Evolutionary conservation across 35 echinoderm and acorn worm genomes (phyloP).

Genomic region (Lytechinus pictus): DNA sequence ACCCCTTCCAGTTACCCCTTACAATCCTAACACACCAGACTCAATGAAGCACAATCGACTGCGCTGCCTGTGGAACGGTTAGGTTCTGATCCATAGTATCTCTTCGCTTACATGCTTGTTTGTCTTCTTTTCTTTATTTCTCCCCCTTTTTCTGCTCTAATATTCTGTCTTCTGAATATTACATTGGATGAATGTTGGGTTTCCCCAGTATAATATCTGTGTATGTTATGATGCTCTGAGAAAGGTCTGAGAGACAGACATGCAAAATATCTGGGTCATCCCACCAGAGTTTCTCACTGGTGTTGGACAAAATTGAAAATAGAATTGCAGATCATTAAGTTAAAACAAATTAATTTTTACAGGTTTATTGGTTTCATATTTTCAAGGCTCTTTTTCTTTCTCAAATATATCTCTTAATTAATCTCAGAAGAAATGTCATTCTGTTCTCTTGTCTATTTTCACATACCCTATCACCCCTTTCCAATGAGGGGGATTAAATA

Average conservation of each 20-base stretch:
- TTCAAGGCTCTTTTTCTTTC: background rate
- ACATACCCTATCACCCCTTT: background rate
- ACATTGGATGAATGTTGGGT: background rate
- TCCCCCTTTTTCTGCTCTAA: background rate
- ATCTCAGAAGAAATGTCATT: background rate
- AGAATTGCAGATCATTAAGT: background rate
- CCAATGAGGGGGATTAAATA: background rate
- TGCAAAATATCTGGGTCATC: background rate
- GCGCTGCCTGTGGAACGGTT: background rate
- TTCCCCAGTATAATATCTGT: background rate
- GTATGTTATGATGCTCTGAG: background rate
- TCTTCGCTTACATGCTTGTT: background rate
- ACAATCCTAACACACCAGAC: background rate
- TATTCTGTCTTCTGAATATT: background rate
- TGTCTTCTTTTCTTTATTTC: background rate
- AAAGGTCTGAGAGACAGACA: conserved; percentile 1
- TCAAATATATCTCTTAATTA: background rate
- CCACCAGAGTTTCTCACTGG: background rate
- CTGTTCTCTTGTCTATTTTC: background rate
- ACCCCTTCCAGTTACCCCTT: background rate
- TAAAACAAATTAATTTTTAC: background rate
- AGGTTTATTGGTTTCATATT: background rate
- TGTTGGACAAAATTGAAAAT: background rate
- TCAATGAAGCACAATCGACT: background rate
- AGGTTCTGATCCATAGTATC: background rate